Evolutionary conservation across 35 echinoderm and acorn worm genomes (phyloP).

Genomic region (Chiridota heheva): DNA sequence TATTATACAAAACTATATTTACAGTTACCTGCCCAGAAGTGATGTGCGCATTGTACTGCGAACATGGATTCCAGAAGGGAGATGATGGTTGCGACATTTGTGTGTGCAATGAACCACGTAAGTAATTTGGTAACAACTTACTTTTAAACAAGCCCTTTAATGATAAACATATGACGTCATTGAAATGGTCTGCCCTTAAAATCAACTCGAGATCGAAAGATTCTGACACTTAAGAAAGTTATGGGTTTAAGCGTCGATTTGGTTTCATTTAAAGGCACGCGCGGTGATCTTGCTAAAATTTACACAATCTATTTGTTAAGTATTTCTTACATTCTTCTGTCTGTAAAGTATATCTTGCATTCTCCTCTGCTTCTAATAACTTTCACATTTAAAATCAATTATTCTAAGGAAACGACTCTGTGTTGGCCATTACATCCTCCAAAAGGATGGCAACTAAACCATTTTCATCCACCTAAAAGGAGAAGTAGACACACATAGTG

Average conservation of each 20-base stretch:
- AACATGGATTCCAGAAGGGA: slow-evolving; percentile 50
- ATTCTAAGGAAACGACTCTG: no score
- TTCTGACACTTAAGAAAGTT: background rate
- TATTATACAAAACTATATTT: background rate
- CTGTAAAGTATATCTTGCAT: no score
- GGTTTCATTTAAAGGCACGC: background rate
- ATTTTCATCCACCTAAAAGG: no score
- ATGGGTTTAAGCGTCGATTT: background rate
- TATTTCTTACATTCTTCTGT: no score
- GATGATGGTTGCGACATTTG: slow-evolving; percentile 73
- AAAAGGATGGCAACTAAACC: no score
- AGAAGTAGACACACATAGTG: no score
- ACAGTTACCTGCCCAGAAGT: slow-evolving; percentile 50
- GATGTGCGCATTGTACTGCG: slow-evolving; percentile 67
- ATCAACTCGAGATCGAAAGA: background rate
- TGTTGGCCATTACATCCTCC: no score
- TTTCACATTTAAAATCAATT: no score
- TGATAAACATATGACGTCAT: background rate
- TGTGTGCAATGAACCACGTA: slow-evolving; percentile 36
- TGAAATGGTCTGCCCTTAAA: background rate
- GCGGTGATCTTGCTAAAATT: no score
- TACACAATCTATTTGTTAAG: no score
- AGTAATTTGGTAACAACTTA: slow-evolving; percentile 6
- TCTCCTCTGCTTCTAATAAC: no score
- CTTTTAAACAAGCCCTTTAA: background rate